phyloP scores from a whole-genome alignment of 2,888 invertebrate species.

The Nymphalis urticae region DNA sequence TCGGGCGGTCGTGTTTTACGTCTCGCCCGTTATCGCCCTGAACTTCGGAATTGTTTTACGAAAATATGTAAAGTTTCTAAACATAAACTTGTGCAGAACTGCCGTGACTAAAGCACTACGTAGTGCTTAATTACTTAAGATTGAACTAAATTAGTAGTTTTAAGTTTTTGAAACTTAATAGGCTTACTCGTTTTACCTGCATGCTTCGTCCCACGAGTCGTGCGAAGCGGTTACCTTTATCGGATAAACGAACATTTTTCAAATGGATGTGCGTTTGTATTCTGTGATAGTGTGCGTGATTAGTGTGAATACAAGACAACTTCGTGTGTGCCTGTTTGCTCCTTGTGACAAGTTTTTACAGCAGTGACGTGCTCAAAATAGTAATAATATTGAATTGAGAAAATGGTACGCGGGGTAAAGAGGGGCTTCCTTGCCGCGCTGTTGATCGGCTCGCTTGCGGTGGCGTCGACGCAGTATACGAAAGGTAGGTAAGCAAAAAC shows the following conservation, averaged over 20 bases:
- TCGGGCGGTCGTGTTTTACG: conserved; percentile 66
- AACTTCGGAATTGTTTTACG: conserved; percentile 78
- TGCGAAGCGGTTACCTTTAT: conserved; percentile 75
- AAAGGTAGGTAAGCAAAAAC: conserved; percentile 67
- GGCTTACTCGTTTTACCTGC: conserved; percentile 79
- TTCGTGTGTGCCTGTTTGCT: conserved; percentile 63
- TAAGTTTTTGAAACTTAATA: conserved; percentile 76
- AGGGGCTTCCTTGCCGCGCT: conserved; percentile 64
- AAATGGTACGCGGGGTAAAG: conserved; percentile 69
- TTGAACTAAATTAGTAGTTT: conserved; percentile 66
- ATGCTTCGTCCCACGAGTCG: conserved; percentile 75
- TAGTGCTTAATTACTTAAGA: conserved; percentile 63
- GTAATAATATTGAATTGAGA: conserved; percentile 65
- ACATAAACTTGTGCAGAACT: conserved; percentile 62
- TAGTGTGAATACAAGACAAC: conserved; percentile 66
- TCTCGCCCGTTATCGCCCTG: conserved; percentile 59
- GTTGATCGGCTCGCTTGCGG: conserved; percentile 64
- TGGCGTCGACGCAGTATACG: conserved; percentile 74
- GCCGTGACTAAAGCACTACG: conserved; percentile 53
- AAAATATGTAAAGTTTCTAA: conserved; percentile 78
- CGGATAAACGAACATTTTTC: conserved; percentile 80
- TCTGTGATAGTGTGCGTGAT: conserved; percentile 77
- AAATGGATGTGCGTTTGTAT: conserved; percentile 79
- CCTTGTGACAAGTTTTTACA: conserved; percentile 73
- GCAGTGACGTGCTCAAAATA: conserved; percentile 69